Evolutionary conservation across 2,888 invertebrate genomes (phyloP).

Genomic region (Linyphia triangularis): DNA sequence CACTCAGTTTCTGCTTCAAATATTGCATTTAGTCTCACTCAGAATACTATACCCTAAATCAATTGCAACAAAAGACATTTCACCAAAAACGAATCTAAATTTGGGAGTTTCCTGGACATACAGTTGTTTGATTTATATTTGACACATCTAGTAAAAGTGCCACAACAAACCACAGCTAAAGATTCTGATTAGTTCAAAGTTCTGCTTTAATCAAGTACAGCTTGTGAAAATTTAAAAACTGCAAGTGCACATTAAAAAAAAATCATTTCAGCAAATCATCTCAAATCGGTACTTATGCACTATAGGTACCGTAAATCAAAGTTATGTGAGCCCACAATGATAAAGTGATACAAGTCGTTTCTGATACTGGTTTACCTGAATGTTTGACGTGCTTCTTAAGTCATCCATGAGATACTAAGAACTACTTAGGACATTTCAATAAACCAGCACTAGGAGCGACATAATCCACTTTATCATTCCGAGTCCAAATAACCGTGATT

Average conservation of each 20-base stretch:
- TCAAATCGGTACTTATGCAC: too few species aligned
- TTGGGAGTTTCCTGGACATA: not conserved
- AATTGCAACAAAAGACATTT: constrained; percentile 33
- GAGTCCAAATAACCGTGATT: too few species aligned
- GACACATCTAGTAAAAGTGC: constrained; percentile 40
- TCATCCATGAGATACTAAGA: too few species aligned
- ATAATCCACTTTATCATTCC: too few species aligned
- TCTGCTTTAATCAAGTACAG: constrained; percentile 11
- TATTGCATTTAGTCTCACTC: not conserved
- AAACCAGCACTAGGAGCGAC: too few species aligned
- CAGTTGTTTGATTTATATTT: constrained; percentile 8
- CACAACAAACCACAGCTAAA: constrained; percentile 36
- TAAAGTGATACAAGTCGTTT: too few species aligned
- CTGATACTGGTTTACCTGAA: too few species aligned
- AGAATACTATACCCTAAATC: constrained; percentile 24
- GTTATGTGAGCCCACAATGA: too few species aligned
- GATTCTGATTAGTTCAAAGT: constrained; percentile 16
- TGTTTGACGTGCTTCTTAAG: too few species aligned
- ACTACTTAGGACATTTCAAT: too few species aligned
- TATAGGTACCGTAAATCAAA: too few species aligned
- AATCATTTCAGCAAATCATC: not conserved
- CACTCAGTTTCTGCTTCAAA: not conserved
- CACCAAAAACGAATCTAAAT: constrained; percentile 23
- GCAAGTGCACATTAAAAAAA: constrained; percentile 20
- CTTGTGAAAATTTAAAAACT: constrained; percentile 27